Percentiles rank a stretch among this genome's conserved stretches.
Evolutionary conservation across 2,113 vertebrate genomes (phyloP).

Genomic region (Scomber scombrus): DNA sequence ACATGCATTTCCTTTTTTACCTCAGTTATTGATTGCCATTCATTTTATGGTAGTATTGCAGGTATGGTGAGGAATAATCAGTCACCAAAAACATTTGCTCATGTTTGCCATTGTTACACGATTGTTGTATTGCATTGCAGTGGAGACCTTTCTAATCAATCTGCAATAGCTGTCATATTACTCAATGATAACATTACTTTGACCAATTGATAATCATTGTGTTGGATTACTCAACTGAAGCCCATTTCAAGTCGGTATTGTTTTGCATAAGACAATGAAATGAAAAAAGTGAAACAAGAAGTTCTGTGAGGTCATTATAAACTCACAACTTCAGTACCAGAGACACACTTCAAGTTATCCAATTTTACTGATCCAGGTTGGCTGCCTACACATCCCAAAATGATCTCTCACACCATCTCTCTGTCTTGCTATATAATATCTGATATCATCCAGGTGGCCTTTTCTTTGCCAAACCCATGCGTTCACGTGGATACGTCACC

Average conservation of each 20-base stretch:
- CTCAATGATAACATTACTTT: no score
- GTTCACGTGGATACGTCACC: conserved; percentile 95
- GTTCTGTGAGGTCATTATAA: no score
- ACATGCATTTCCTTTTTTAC: neutral
- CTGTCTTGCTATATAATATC: conserved; percentile 4
- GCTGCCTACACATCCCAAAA: neutral
- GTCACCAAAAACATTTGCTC: no score
- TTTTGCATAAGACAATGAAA: no score
- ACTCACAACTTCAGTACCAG: neutral
- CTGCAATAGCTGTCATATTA: no score
- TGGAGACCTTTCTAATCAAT: no score
- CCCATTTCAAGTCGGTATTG: no score
- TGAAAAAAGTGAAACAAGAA: neutral
- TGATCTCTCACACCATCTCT: neutral
- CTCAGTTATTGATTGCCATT: neutral
- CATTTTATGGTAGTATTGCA: neutral
- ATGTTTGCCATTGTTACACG: neutral
- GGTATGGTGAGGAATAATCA: no score
- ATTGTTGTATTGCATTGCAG: neutral
- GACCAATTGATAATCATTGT: no score
- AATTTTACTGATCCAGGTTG: neutral
- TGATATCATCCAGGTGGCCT: conserved; percentile 89
- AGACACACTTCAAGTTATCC: neutral
- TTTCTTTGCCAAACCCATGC: conserved; percentile 99
- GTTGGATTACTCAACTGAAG: no score